Conservation (phyloP, 2,113 vertebrate species). For the Puntigrus tetrazona region DNA sequence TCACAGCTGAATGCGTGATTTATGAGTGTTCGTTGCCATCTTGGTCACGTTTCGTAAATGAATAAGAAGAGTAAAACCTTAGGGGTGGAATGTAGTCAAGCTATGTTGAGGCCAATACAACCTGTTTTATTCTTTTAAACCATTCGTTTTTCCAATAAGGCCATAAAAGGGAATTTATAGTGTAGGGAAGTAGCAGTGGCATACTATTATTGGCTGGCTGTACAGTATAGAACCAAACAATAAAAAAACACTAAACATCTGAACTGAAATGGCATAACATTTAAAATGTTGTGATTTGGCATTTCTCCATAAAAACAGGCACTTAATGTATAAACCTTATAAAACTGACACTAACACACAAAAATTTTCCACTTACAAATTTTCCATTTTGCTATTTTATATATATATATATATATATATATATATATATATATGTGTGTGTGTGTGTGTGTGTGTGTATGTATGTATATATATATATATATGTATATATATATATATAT, state of each 20-base stretch:
- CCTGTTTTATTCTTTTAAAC: background rate
- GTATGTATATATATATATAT: too few relatives aligned
- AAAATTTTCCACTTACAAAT: too few relatives aligned
- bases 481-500: too few relatives aligned
- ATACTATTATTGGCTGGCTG: background rate
- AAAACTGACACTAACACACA: background rate
- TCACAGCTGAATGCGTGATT: constrained; percentile 9
- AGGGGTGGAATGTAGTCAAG: background rate
- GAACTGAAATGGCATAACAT: background rate
- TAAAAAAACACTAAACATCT: background rate
- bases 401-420: too few relatives aligned
- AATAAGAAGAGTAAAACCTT: background rate
- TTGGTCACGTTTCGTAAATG: background rate
- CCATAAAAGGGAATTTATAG: background rate
- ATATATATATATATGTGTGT: too few relatives aligned
- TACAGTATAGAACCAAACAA: background rate
- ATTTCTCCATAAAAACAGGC: background rate
- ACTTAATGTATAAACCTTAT: background rate
- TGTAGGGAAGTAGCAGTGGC: background rate
- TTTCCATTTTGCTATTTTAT: too few relatives aligned
- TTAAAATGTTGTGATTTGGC: background rate
- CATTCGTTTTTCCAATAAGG: background rate
- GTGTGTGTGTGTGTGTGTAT: too few relatives aligned
- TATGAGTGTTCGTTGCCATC: background rate
- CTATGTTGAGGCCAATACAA: background rate